These are phyloP conservation scores for Physella acuta DNA, from an alignment of 1,140 invertebrate genomes.

Conservation along the genomic window DNA sequence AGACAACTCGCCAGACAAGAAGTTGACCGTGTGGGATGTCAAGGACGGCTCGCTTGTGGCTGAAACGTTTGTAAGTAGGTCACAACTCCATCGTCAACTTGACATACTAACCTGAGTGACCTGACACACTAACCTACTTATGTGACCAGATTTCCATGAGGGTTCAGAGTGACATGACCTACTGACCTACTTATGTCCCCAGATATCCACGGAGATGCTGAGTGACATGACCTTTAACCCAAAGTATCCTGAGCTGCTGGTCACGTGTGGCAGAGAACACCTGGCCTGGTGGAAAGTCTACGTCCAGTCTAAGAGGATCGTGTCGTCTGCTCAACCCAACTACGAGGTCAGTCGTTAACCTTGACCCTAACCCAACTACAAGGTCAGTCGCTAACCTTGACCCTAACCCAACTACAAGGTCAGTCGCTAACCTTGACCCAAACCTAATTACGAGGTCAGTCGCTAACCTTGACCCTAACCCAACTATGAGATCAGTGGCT, in stretches of 20 bases:
- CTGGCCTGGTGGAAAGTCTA: constrained; percentile 81
- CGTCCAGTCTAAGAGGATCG: constrained; percentile 35
- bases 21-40: constrained; percentile 88
- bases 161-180: too few species aligned
- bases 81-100: too few species aligned
- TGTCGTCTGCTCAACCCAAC: constrained; percentile 38
- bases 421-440: too few species aligned
- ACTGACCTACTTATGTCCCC: constrained; percentile 32
- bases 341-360: constrained; percentile 43
- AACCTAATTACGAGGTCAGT: too few species aligned
- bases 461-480: neutral
- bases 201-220: constrained; percentile 88
- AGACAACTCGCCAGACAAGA: constrained; percentile 83
- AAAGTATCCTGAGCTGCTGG: constrained; percentile 79
- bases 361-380: neutral
- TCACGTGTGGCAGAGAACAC: constrained; percentile 87
- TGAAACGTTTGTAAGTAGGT: constrained; percentile 22
- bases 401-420: too few species aligned
- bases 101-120: too few species aligned
- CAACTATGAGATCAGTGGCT: too few species aligned
- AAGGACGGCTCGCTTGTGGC: constrained; percentile 65
- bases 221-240: constrained; percentile 90
- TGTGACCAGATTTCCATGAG: too few species aligned
- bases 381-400: neutral
- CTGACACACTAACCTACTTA: too few species aligned